These are phyloP conservation scores for Charanyca ferruginea DNA, from an alignment of 2,888 invertebrate genomes.

Conservation along the genomic window DNA sequence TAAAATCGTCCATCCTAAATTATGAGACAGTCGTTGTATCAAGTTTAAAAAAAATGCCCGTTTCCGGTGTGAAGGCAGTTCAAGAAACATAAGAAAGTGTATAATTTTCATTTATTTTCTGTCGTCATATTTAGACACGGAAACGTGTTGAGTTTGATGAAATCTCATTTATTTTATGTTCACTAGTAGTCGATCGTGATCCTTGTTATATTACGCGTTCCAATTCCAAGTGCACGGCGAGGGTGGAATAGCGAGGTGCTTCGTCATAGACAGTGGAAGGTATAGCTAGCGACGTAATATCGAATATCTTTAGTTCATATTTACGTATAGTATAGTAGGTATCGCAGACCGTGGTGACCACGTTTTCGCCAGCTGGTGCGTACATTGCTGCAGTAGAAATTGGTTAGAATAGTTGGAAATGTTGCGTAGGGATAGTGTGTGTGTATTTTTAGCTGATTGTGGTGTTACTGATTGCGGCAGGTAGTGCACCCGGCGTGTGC, in stretches of 20 bases:
- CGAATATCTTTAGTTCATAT: slow-evolving; percentile 85
- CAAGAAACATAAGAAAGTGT: slow-evolving; percentile 89
- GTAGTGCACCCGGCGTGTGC: slow-evolving; percentile 86
- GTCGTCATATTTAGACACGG: slow-evolving; percentile 86
- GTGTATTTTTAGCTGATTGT: slow-evolving; percentile 66
- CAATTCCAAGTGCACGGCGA: slow-evolving; percentile 73
- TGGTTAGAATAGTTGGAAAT: slow-evolving; percentile 77
- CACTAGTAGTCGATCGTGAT: slow-evolving; percentile 74
- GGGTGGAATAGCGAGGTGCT: slow-evolving; percentile 80
- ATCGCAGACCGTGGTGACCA: slow-evolving; percentile 83
- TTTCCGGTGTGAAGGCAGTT: slow-evolving; percentile 90
- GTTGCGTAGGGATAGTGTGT: slow-evolving; percentile 66
- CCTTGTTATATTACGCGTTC: slow-evolving; percentile 75
- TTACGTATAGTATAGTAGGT: slow-evolving; percentile 80
- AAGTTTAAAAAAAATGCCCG: slow-evolving; percentile 82
- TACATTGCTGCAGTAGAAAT: slow-evolving; percentile 82
- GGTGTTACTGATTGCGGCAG: slow-evolving; percentile 82
- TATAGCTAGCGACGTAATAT: slow-evolving; percentile 82
- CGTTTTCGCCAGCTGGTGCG: slow-evolving; percentile 91
- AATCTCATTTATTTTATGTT: slow-evolving; percentile 85
- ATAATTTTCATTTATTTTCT: slow-evolving; percentile 90
- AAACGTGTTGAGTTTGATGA: slow-evolving; percentile 84
- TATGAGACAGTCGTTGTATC: slow-evolving; percentile 77
- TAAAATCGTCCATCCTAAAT: slow-evolving; percentile 72
- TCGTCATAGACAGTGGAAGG: slow-evolving; percentile 88